Conservation (phyloP, 2,113 vertebrate species). For the Phainopepla nitens region DNA sequence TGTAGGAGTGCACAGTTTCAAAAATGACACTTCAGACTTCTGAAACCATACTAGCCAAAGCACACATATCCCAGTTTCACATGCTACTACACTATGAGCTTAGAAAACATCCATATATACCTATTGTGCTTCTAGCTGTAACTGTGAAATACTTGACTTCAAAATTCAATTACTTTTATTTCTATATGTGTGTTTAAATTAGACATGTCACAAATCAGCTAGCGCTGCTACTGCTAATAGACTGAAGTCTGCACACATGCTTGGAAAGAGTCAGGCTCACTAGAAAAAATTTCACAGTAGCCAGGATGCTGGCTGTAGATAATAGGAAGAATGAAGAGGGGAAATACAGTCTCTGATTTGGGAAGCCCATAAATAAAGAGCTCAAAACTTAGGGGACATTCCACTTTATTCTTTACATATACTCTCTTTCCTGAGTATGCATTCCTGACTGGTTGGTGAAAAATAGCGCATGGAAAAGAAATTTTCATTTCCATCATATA, state of each 20-base stretch:
- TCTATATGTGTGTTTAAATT: not conserved
- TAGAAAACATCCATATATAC: not conserved
- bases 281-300: not conserved
- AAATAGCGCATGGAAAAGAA: not conserved
- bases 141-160: not conserved
- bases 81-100: not conserved
- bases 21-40: not conserved
- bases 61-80: not conserved
- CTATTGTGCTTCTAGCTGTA: not conserved
- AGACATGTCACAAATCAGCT: not conserved
- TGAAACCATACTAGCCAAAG: not conserved
- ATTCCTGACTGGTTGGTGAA: not conserved
- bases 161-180: not conserved
- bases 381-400: not conserved
- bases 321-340: not conserved
- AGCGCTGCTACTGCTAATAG: not conserved
- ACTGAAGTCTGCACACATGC: not conserved
- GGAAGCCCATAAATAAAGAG: not conserved
- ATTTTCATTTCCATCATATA: not conserved
- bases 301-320: not conserved
- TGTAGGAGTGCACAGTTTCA: not conserved
- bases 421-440: not conserved
- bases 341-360: not conserved
- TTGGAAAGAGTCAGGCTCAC: not conserved
- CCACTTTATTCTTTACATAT: not conserved